phyloP scores from a whole-genome alignment of 2,888 invertebrate species.

The Hoplodrina blanda region DNA sequence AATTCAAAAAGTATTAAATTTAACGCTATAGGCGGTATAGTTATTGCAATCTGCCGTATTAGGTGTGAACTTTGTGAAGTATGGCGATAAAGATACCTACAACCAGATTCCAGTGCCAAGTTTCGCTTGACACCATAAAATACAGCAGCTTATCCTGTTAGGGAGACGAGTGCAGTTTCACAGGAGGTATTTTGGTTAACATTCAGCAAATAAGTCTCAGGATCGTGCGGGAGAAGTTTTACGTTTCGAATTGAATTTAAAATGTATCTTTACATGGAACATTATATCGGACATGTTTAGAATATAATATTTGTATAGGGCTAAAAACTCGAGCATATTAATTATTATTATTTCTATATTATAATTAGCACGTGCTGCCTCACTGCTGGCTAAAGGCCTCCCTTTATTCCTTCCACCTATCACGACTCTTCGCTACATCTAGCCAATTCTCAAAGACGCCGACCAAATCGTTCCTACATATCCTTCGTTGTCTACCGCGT shows the following conservation, averaged over 20 bases:
- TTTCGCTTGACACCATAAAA: conserved; percentile 20
- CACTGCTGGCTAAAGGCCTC: too few relatives aligned
- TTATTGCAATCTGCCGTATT: conserved; percentile 36
- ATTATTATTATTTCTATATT: too few relatives aligned
- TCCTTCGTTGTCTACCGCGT: too few relatives aligned
- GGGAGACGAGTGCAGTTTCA: conserved; percentile 19
- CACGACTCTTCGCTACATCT: too few relatives aligned
- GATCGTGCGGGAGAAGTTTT: background rate
- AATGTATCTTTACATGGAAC: background rate
- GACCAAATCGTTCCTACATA: too few relatives aligned
- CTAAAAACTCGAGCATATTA: too few relatives aligned
- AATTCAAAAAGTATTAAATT: conserved; percentile 26
- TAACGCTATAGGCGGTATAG: background rate
- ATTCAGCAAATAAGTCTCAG: conserved; percentile 12
- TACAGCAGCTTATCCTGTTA: conserved; percentile 21
- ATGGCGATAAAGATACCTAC: conserved; percentile 17
- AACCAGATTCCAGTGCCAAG: conserved; percentile 11
- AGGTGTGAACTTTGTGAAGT: conserved; percentile 25
- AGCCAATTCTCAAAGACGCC: too few relatives aligned
- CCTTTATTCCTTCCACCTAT: too few relatives aligned
- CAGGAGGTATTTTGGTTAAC: background rate
- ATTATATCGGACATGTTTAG: too few relatives aligned
- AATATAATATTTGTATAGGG: too few relatives aligned
- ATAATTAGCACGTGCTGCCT: too few relatives aligned
- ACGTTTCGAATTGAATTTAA: conserved; percentile 2